Evolutionary conservation across 2,888 invertebrate genomes (phyloP).

Genomic region (Laspeyria flexula): DNA sequence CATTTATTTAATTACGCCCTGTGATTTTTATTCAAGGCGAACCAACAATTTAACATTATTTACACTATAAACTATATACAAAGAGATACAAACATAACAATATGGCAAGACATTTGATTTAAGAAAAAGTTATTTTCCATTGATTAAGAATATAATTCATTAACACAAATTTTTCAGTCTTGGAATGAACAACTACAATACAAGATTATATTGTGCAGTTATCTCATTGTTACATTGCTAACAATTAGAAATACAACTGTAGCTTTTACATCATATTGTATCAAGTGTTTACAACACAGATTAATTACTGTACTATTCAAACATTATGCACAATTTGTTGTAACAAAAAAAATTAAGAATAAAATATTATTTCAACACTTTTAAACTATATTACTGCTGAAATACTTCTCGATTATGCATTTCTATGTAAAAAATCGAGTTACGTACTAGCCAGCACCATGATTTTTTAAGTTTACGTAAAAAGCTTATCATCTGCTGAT

Average conservation of each 20-base stretch:
- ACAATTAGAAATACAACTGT: no score
- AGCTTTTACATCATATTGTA: no score
- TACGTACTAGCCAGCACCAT: conserved; percentile 10
- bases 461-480: conserved; percentile 6
- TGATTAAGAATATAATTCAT: background rate
- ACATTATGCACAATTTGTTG: no score
- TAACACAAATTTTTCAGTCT: conserved; percentile 5
- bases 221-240: no score
- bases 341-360: background rate
- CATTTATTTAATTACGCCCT: conserved; percentile 42
- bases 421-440: background rate
- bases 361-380: background rate
- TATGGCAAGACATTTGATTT: conserved; percentile 39
- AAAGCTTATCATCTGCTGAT: conserved; percentile 43
- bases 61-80: conserved; percentile 53
- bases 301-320: no score
- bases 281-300: no score
- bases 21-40: conserved; percentile 2
- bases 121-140: conserved; percentile 11
- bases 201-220: background rate
- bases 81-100: conserved; percentile 46
- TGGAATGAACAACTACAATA: background rate
- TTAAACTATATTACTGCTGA: background rate
- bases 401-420: background rate
- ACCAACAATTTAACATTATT: conserved; percentile 20